Conservation (phyloP, 2,888 invertebrate species). For the Sinhomidia bicolor region DNA sequence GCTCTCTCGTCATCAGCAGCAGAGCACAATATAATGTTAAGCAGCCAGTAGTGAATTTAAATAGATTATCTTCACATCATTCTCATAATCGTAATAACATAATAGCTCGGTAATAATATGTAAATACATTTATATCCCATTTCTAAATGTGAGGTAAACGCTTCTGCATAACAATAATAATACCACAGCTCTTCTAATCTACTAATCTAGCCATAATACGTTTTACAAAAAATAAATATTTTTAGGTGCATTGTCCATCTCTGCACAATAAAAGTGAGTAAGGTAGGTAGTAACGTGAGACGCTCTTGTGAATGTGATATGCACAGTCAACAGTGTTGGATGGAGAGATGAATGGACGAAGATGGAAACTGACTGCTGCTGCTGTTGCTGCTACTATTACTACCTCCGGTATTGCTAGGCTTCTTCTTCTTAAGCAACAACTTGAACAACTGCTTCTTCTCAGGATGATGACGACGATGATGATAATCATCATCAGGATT, state of each 20-base stretch:
- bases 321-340: conserved; percentile 34
- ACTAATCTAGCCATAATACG: not conserved
- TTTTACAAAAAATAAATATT: conserved; percentile 40
- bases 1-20: not conserved
- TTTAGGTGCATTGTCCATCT: conserved; percentile 56
- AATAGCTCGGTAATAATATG: conserved; percentile 66
- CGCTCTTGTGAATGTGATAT: conserved; percentile 52
- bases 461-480: conserved; percentile 23
- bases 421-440: conserved; percentile 22
- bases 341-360: too few species aligned
- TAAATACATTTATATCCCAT: conserved; percentile 59
- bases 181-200: not conserved
- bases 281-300: conserved; percentile 56
- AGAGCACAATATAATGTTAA: not conserved
- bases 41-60: conserved; percentile 48
- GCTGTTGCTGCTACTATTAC: conserved; percentile 8
- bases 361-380: conserved; percentile 26
- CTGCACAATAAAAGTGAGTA: conserved; percentile 12
- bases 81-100: conserved; percentile 58
- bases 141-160: conserved; percentile 61
- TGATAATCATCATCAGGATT: conserved; percentile 47
- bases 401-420: conserved; percentile 22
- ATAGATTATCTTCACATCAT: conserved; percentile 64
- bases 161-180: conserved; percentile 17
- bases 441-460: conserved; percentile 29